Conservation (phyloP, 23 tunicate species). For the Aplidium turbinatum region DNA sequence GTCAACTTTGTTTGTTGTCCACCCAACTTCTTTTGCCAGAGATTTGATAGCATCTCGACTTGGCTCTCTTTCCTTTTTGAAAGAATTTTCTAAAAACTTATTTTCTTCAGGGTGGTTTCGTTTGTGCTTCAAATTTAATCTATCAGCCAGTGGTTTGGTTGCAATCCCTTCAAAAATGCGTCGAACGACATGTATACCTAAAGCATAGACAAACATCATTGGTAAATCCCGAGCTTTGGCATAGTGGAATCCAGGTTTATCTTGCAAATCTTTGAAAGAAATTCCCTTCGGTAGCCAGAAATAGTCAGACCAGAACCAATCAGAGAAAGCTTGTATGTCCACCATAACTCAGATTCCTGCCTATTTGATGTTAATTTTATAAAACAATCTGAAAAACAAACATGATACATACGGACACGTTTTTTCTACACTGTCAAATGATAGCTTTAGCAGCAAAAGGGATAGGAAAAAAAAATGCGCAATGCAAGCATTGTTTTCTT, state of each 20-base stretch:
- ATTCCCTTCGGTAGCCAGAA: conserved; percentile 89
- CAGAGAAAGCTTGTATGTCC: conserved; percentile 21
- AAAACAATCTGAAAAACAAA: no score
- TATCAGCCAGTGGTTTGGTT: conserved; percentile 27
- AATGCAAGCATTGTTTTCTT: no score
- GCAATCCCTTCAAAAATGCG: conserved; percentile 65
- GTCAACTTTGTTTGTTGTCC: conserved; percentile 30
- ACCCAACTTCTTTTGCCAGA: conserved; percentile 40
- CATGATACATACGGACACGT: no score
- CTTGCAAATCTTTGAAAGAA: conserved; percentile 78
- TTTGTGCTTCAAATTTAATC: conserved; percentile 30
- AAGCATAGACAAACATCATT: conserved; percentile 72
- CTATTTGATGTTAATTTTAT: no score
- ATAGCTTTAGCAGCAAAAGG: no score
- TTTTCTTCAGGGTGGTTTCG: conserved; percentile 31
- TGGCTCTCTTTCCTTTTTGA: conserved; percentile 17
- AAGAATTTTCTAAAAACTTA: conserved; percentile 27
- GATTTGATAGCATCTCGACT: conserved; percentile 17
- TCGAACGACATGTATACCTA: conserved; percentile 53
- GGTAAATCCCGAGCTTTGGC: conserved; percentile 82
- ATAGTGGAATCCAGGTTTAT: conserved; percentile 63
- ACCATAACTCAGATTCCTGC: no score
- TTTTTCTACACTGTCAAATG: no score
- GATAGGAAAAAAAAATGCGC: no score
- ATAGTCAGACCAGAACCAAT: conserved; percentile 79